Base-by-base conservation (phyloP, 2,797 vertebrate species). In the Notolepis coatsorum region DNA sequence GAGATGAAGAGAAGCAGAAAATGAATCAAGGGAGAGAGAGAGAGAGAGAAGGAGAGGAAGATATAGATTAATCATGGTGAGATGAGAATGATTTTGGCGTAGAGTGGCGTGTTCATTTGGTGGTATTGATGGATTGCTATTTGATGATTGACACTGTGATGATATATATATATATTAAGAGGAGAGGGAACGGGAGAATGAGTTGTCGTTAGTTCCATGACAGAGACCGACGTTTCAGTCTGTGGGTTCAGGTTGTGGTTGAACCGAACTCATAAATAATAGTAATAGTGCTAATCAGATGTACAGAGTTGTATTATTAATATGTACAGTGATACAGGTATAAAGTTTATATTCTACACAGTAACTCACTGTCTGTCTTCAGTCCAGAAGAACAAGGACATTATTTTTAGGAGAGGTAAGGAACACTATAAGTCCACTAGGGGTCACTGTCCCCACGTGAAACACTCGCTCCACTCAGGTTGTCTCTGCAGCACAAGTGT, bases 391-490 rank as follows among this genome's bases (percentile, higher is more conserved):
- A 37, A 37, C 35, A 37, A n/a, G 12, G 12, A 12, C 15, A 1
- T 3, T 37, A 12, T 37, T 13, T 5, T 5, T 37, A 37, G 12
- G 9, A 13, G 23, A 6, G 5, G 17, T 18, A 18, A 43, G 20
- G 50, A 18, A 23, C 37, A 15, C 4, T 21, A 6, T 17, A n/a
- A n/a, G 30, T 20, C 90, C 92, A 91, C 88, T 54, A 92, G 91
- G 58, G 78, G 24, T 80, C 88, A 69, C 84, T 84, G 68, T 84
- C 76, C 68, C 35, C 67, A 30, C 67, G 75, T 35, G 25, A 39
- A 3, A 24, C 37, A 31, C 2, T 8, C 4, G n/a, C 5, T 27
- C 43, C 27, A 1, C 12, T 37, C 42, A 35, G n/a, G n/a, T n/a
- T n/a, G n/a, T n/a, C n/a, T n/a, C n/a, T n/a, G n/a, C n/a, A n/a